phyloP scores from a whole-genome alignment of 1,140 invertebrate species.

The Orius insidiosus region DNA sequence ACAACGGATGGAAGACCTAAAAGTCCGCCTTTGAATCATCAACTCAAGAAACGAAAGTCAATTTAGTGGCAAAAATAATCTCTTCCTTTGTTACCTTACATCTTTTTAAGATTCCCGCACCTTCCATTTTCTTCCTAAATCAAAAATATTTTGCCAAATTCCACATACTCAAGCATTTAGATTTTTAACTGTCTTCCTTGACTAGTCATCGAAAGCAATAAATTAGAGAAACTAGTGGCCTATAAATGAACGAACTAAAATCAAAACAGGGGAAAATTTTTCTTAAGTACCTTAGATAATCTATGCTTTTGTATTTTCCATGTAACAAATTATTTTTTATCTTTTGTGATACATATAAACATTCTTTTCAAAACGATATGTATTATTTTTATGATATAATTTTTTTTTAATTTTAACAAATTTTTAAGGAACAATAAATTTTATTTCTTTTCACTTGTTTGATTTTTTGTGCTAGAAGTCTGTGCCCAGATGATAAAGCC shows the following conservation, averaged over 20 bases:
- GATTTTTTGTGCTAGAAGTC: too few species aligned
- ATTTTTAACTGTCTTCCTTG: too few species aligned
- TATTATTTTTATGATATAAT: neutral
- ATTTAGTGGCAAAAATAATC: neutral
- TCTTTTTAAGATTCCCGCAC: too few species aligned
- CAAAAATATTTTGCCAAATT: too few species aligned
- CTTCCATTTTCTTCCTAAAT: too few species aligned
- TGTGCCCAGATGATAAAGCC: too few species aligned
- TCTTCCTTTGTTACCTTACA: too few species aligned
- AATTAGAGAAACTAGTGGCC: neutral
- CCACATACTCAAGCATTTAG: too few species aligned
- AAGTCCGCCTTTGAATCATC: slow-evolving; percentile 36
- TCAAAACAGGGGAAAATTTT: neutral
- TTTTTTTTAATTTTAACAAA: neutral
- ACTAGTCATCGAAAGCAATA: too few species aligned
- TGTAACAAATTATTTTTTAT: neutral
- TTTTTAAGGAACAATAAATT: neutral
- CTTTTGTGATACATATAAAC: neutral
- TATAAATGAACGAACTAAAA: neutral
- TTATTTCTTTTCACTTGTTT: too few species aligned
- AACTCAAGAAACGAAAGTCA: neutral
- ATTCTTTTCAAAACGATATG: neutral
- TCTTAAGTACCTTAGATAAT: neutral
- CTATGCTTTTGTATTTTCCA: neutral
- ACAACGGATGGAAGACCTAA: slow-evolving; percentile 50